Evolutionary conservation across 1,140 invertebrate species (phyloP).

Genomic region (Ephestia elutella): DNA sequence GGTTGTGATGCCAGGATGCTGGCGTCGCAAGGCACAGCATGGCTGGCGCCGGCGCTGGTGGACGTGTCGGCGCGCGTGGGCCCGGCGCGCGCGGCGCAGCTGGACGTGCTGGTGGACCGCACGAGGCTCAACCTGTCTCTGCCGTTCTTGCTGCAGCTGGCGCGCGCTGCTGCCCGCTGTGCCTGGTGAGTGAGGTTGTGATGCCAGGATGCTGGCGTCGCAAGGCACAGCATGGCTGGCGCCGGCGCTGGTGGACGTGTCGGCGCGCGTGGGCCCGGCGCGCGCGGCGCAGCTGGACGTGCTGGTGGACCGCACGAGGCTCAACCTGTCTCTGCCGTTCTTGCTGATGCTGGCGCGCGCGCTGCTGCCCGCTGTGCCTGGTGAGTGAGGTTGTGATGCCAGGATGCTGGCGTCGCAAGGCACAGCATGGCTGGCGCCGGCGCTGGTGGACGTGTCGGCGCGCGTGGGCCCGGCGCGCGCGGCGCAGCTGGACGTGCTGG

Average conservation of each 20-base stretch:
- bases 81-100: conserved; percentile 73
- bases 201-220: conserved; percentile 82
- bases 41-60: conserved; percentile 60
- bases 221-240: conserved; percentile 76
- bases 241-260: conserved; percentile 47
- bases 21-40: conserved; percentile 78
- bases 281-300: conserved; percentile 76
- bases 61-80: conserved; percentile 60
- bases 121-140: conserved; percentile 83
- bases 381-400: no score
- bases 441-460: conserved; percentile 43
- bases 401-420: conserved; percentile 82
- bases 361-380: no score
- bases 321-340: conserved; percentile 85
- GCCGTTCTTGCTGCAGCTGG: conserved; percentile 81
- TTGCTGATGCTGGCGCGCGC: conserved; percentile 80
- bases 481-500: conserved; percentile 77
- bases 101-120: conserved; percentile 83
- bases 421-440: conserved; percentile 72
- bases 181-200: no score
- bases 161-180: conserved; percentile 79
- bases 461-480: conserved; percentile 75
- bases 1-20: conserved; percentile 83
- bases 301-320: conserved; percentile 80
- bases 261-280: conserved; percentile 74